Base-by-base conservation (phyloP, 2,113 vertebrate species). In the Chamaetylas fuelleborni region DNA sequence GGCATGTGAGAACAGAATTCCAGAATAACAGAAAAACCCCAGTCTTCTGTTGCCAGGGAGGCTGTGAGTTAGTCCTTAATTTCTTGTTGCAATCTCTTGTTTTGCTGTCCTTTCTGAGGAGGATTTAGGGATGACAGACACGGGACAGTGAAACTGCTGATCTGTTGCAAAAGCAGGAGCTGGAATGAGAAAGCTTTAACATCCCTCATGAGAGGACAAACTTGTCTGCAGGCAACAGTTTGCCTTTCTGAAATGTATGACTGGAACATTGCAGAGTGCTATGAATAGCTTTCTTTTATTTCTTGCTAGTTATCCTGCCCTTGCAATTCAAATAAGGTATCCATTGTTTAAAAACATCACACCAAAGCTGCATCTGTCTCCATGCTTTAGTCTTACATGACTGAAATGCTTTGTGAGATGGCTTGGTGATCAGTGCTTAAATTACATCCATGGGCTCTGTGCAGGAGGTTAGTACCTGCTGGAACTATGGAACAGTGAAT, bases 371-470 rank as follows among this genome's bases (percentile, higher is more conserved):
- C 65, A 86, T 94, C 88, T 96, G 82, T 93, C 91, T 62, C 74
- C 42, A 0, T 93, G 82, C 50, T 88, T 83, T 78, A 56, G 77
- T 43, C 64, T 56, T 66, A 86, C 76, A 29, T 93, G 96, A 40
- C 86, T 93, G 92, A 93, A 93, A 88, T 94, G 92, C 86, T 92
- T 95, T 90, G 54, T 90, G 92, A 65, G 79, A 40, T 64, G 73
- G 56, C 26, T 87, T 11, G 0, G 54, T 57, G 85, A 20, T 40
- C 61, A 26, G 57, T 47, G 47, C 87, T 91, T 90, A 28, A 81
- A 76, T 93, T 81, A 71, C 61, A 40, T 6, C 36, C 14, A 28
- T 33, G 51, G 48, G 17, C 33, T 67, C 29, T n/a, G 13, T 8
- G 48, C 47, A 74, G 57, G 57, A 88, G 74, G 23, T 74, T 48